phyloP scores from a whole-genome alignment of 2,113 vertebrate genomes.

The Psettodes erumei region DNA sequence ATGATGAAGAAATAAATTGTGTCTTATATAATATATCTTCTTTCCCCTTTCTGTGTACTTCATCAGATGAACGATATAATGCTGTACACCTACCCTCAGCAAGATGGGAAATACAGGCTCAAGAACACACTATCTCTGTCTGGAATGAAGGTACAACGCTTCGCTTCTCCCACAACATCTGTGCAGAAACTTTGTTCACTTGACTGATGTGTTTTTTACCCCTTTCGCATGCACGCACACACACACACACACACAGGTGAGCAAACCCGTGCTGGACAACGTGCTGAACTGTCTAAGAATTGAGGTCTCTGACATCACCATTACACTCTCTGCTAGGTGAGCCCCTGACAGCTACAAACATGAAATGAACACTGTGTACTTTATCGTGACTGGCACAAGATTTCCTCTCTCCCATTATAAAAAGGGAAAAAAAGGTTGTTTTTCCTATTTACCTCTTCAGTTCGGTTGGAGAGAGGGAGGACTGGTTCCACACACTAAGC shows the following conservation, averaged over 20 bases:
- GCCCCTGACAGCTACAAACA: neutral
- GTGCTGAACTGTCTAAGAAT: conserved; percentile 90
- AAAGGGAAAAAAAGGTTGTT: too few relatives aligned
- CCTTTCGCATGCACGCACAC: neutral
- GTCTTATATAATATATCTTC: neutral
- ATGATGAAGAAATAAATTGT: neutral
- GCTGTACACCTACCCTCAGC: conserved; percentile 94
- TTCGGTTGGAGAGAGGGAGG: conserved; percentile 91
- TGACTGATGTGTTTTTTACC: conserved; percentile 13
- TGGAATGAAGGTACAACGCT: conserved; percentile 88
- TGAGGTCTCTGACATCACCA: conserved; percentile 87
- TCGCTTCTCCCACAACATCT: neutral
- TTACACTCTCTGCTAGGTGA: conserved; percentile 92
- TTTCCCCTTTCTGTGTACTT: conserved; percentile 30
- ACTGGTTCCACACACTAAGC: conserved; percentile 92
- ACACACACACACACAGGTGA: conserved; percentile 82
- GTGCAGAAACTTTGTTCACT: neutral
- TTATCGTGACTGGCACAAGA: neutral
- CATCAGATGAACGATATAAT: conserved; percentile 93
- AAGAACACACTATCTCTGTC: conserved; percentile 89
- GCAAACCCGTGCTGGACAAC: conserved; percentile 86
- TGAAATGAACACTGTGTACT: neutral
- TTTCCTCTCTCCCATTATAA: too few relatives aligned
- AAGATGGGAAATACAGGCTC: conserved; percentile 93
- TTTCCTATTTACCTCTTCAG: conserved; percentile 75